Evolutionary conservation across 2,888 invertebrate species (phyloP), one percentile per base, ranked within the genome.

Genomic region (Agrotis ipsilon): DNA sequence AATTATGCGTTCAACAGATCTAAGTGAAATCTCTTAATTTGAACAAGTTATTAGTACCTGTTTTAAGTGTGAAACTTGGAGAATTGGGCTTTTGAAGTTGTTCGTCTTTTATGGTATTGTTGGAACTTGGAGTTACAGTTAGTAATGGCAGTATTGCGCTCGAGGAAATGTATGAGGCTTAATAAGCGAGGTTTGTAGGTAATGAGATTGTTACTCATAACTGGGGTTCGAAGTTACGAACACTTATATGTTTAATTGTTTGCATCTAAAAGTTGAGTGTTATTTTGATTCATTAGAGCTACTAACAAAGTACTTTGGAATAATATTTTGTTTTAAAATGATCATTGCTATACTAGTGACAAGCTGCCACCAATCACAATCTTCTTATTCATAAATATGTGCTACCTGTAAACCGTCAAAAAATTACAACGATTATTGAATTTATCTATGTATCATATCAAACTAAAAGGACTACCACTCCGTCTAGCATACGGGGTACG

Each of bases 31-130:
- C 78, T 85, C 87, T 86, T 85, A 80, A 85, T 85, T 85, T 85
- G 83, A 75, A 75, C 86, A 82, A 85, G 85, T 85, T 84, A 84
- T 84, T 85, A 86, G 84, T 84, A 86, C 85, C 83, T 86, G 85
- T 68, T 80, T 76, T 72, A 78, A 86, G 68, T 86, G 71, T 45
- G 63, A 60, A 79, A 81, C 65, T 81, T 81, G 67, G 81, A 48
- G 58, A 58, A 83, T 83, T 58, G 67, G 63, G 76, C 71, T 72
- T 84, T 82, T 79, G 69, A 66, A 75, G 68, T 71, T 72, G 11
- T 21, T 68, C 68, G 67, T 69, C 68, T 73, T 78, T 65, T 80
- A 61, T 72, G 57, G 46, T 75, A 63, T 75, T 60, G 67, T 80
- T 74, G 43, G 51, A 73, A 45, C 68, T 80, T 74, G 43, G 46